These are phyloP conservation scores for Lasioglossum malachurum DNA, from an alignment of 2,888 invertebrate genomes.

Conservation along the genomic window DNA sequence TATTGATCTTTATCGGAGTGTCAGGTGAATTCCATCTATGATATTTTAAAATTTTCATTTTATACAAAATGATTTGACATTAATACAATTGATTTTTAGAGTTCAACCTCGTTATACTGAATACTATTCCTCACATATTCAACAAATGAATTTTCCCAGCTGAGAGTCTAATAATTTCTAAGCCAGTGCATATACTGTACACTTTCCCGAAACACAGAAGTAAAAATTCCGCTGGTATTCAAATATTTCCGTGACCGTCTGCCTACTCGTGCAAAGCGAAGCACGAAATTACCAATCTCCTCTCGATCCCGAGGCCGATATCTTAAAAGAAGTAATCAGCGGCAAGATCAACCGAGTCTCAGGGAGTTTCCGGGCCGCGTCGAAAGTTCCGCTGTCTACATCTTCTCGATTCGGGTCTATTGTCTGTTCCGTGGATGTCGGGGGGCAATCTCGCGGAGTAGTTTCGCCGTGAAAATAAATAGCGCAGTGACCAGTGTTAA, in stretches of 20 bases:
- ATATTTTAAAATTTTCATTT: too few species aligned
- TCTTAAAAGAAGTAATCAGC: background rate
- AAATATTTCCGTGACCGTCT: background rate
- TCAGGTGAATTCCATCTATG: too few species aligned
- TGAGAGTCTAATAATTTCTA: too few species aligned
- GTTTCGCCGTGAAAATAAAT: constrained; percentile 1
- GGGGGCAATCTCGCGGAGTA: background rate
- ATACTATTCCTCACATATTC: too few species aligned
- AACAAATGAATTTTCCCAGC: too few species aligned
- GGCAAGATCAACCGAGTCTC: background rate
- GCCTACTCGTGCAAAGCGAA: background rate
- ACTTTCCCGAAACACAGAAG: background rate
- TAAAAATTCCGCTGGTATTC: background rate
- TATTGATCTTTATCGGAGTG: too few species aligned
- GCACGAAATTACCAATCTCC: background rate
- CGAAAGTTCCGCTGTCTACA: background rate
- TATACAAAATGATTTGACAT: too few species aligned
- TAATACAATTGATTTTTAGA: too few species aligned
- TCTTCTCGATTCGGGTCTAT: background rate
- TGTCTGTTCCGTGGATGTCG: background rate
- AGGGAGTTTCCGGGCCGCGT: background rate
- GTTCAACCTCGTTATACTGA: too few species aligned
- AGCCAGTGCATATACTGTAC: background rate
- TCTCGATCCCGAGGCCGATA: background rate
- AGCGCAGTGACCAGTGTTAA: constrained; percentile 1